Evolutionary conservation across 2,113 vertebrate genomes (phyloP), one percentile per base, ranked within the genome.

Genomic region (Camarhynchus parvulus): DNA sequence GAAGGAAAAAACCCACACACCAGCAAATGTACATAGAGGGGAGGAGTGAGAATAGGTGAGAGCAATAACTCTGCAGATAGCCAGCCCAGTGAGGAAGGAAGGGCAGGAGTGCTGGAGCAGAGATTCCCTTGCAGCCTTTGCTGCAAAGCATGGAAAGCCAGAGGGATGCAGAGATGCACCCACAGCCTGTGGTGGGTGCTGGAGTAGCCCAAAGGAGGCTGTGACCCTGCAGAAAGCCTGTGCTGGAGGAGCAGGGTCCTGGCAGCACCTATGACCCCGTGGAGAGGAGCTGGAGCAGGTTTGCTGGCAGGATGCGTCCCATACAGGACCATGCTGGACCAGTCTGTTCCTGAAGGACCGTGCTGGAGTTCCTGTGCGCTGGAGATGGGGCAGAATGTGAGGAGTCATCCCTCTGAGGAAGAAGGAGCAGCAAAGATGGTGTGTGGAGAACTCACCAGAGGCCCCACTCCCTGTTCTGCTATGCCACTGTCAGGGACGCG

Each of bases 401-500:
- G 31, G 35, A 50, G 18, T 17, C 37, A 19, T 13, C 27, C 50
- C 18, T 8, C 59, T 13, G 23, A 50, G 31, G 37, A 37, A 17
- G 44, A 33, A 44, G 18, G 8, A 67, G 8, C 42, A 73, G 44
- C 44, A 66, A 35, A 44, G 18, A 33, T 19, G 13, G 5, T 3
- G 27, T 31, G 27, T 33, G 42, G 8, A 44, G 37, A 58, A 4
- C 27, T 39, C 44, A 28, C 3, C 52, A 33, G 21, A 37, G 50
- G 15, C 4, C 15, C 22, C 12, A 33, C 50, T 44, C 12, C 50
- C 41, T 31, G 41, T 15, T 24, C 41, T 30, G 28, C 37, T 33
- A 0, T 13, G 31, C 6, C 0, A 1, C 21, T 56, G 49, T 10
- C 14, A 2, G 35, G 35, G 27, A 73, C 19, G 27, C 81, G 18